Base-by-base conservation (phyloP, 2,113 vertebrate genomes). In the Ardeotis arabs region DNA sequence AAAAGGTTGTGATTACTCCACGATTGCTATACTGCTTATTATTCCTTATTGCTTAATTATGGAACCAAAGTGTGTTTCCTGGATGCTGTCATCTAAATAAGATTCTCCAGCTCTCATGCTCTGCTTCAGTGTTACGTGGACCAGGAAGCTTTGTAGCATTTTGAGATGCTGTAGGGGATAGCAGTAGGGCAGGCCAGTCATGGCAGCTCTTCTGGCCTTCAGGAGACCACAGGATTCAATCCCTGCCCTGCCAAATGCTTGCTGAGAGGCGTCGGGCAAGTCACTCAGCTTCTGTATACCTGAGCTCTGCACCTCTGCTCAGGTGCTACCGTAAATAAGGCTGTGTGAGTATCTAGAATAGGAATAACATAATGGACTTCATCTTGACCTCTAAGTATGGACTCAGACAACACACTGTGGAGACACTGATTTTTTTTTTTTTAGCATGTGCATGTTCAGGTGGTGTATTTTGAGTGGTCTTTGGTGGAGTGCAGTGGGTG, bases 1-100 rank as follows among this genome's bases (percentile, higher is more conserved):
- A 94, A 90, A 95, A 95, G 94, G 78, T 90, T 93, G 94, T 94
- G 96, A 97, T 97, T 97, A 82, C 86, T 94, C 86, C 83, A 74
- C 39, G 20, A 95, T 97, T 97, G 91, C 95, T 79, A 9, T 73
- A 76, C 95, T 95, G 87, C 85, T 96, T 95, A 92, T 94, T 95
- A 96, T 95, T 97, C 77, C 83, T 97, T 95, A 66, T 93, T 96
- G 92, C 92, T 96, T 97, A 97, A 97, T 96, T 96, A 89, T 82
- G 83, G 84, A 84, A 56, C 66, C 45, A 56, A 79, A 74, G 53
- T 41, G 45, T 91, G 88, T 89, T 94, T 96, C 83, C 73, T 93
- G 87, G 85, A 80, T 89, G 63, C 84, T 93, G 70, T 87, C 66
- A 55, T 55, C 93, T 91, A 86, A 72, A 47, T 87, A 59, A 78